Base-by-base conservation (phyloP, 2,797 vertebrate species). In the Telmatherina bonti region DNA sequence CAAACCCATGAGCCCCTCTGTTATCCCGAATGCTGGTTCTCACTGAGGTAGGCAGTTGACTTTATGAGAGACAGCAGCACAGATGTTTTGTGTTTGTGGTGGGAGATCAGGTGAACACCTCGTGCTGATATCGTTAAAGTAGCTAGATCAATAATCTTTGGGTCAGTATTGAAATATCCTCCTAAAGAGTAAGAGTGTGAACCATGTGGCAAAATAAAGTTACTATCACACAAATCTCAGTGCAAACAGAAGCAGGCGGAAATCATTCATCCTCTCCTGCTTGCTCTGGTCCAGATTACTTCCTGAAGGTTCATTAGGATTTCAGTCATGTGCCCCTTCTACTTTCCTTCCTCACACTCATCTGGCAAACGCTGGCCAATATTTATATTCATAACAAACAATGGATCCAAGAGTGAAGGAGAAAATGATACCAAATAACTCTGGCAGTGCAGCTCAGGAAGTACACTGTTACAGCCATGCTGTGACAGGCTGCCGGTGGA, bases 311-410 rank as follows among this genome's bases (percentile, higher is more conserved):
- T 90, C 67, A 53, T 57, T 62, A 76, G 72, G 78, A 89, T 81
- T 88, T 85, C 70, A 89, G 78, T 87, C 67, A 81, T 35, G 47
- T 10, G 27, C 55, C 58, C 55, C 64, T 62, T 24, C 54, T 54
- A 35, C 67, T 61, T 30, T 60, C 67, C 67, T 66, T 62, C 59
- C 62, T 76, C 74, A 61, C 51, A 70, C 68, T 70, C 83, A 86
- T 87, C 86, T 91, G 90, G 80, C 45, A 68, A 81, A 81, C 12
- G 41, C 55, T 26, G 59, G 67, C 53, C 35, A 35, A 81, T 88
- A 85, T 91, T 91, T 91, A 81, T 82, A 90, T 87, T 90, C 85
- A 91, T 77, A 91, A 83, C 81, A 89, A 91, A 85, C 79, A 88
- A 85, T 64, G 52, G 84, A 74, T 67, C 78, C 52, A 68, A 15